Conservation (phyloP, 2,113 vertebrate genomes). For the Crotalus horridus region DNA sequence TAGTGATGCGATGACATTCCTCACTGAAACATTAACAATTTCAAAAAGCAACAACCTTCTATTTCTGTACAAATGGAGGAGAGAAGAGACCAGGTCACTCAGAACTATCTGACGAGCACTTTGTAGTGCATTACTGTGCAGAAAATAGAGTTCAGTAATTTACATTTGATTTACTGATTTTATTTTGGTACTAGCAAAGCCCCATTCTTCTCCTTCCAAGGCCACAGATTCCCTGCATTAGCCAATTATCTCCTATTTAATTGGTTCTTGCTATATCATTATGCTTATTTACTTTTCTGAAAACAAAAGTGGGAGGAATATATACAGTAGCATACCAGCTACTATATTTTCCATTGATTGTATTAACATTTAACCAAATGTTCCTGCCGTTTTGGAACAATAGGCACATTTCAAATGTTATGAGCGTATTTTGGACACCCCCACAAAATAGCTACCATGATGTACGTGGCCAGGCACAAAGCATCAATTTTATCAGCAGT, state of each 20-base stretch:
- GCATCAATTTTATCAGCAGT: neutral
- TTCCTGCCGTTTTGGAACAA: neutral
- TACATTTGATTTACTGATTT: conserved; percentile 8
- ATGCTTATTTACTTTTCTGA: neutral
- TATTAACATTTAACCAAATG: neutral
- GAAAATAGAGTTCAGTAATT: neutral
- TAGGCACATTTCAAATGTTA: neutral
- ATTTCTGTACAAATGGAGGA: neutral
- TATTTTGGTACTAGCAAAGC: neutral
- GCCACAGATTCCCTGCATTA: neutral
- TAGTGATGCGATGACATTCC: neutral
- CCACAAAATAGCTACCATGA: neutral
- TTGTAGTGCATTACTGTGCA: neutral
- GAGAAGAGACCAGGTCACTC: neutral
- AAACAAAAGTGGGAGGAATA: neutral
- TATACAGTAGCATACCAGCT: neutral
- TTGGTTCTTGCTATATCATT: neutral
- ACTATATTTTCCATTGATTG: neutral
- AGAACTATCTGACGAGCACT: neutral
- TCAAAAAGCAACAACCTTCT: neutral
- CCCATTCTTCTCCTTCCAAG: neutral
- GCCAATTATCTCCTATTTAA: conserved; percentile 2
- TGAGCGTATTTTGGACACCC: neutral
- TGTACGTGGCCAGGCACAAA: neutral
- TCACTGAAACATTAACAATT: neutral